Conservation (phyloP, 37 sponge, comb jelly and placozoan genomes). For the Theonella swinhoei region DNA sequence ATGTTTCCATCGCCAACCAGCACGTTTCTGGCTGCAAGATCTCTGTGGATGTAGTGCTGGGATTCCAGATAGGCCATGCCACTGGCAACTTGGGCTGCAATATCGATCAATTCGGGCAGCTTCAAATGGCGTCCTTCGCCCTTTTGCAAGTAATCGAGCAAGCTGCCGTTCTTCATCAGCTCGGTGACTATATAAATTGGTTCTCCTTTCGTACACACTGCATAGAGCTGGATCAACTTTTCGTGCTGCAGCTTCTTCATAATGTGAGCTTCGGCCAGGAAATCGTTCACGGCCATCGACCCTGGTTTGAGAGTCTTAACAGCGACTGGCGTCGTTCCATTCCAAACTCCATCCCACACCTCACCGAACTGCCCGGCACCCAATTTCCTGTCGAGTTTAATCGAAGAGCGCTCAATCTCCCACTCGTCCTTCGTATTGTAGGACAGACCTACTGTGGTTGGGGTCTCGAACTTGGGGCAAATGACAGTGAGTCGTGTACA, state of each 20-base stretch:
- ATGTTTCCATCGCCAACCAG: constrained; percentile 79
- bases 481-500: constrained; percentile 75
- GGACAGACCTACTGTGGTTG: constrained; percentile 76
- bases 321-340: constrained; percentile 79
- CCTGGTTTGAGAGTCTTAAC: constrained; percentile 88
- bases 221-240: constrained; percentile 88
- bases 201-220: constrained; percentile 81
- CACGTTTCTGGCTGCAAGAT: constrained; percentile 84
- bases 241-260: constrained; percentile 91
- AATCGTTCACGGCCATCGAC: constrained; percentile 78
- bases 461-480: constrained; percentile 77
- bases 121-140: constrained; percentile 66
- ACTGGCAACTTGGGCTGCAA: constrained; percentile 68
- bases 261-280: constrained; percentile 85
- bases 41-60: constrained; percentile 86
- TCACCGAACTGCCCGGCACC: constrained; percentile 87
- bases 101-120: constrained; percentile 62
- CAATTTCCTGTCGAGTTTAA: constrained; percentile 56
- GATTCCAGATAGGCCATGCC: constrained; percentile 88
- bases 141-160: constrained; percentile 82
- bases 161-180: constrained; percentile 85
- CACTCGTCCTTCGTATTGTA: constrained; percentile 93
- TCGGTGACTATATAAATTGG: constrained; percentile 90
- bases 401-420: constrained; percentile 86
- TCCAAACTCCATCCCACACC: constrained; percentile 91